Base-by-base conservation (phyloP, 2,888 invertebrate genomes). In the Aphodius sticticus region DNA sequence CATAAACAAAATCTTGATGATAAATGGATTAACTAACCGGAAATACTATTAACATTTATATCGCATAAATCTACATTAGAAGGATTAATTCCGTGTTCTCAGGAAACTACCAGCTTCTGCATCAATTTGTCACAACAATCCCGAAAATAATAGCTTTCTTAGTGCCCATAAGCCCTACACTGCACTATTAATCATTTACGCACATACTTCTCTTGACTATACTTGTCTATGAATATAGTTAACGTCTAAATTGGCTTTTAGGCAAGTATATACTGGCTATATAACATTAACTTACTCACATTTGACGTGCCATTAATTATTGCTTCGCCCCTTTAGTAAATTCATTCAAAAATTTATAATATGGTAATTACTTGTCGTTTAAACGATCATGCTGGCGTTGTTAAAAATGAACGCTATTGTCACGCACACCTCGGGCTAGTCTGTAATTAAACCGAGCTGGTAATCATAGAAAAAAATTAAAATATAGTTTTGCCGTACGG, bases 331-430 rank as follows among this genome's bases (percentile, higher is more conserved):
- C 53, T 9, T 9, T 53, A 1, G 6, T 12, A 26, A 3, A 12
- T 53, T 53, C 53, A 53, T 53, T 53, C 53, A 53, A 53, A 53
- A 53, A 53, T 53, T 12, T 53, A 53, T 12, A 53, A 53, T 53
- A 53, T 53, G 53, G 53, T 53, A 53, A 53, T 53, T 53, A 53
- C 53, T 53, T 53, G 53, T 53, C 53, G 53, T 53, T 53, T 53
- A 53, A 53, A 53, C 53, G 53, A 53, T 53, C 53, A 53, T 2
- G 12, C 6, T 5, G 12, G 53, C 12, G 53, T 53, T 53, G 53
- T 53, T 53, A 53, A 53, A 53, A 53, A 53, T 53, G 53, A 53
- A 53, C 26, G 26, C 9, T 53, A 53, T 53, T 53, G 53, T 53
- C 53, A 53, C 53, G 53, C 53, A 53, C 53, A 53, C 53, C 53